Percentiles rank a stretch among this genome's conserved stretches.
Conservation (phyloP, 1,140 invertebrate species). For the Pachyrhynchus sulphureomaculatus region DNA sequence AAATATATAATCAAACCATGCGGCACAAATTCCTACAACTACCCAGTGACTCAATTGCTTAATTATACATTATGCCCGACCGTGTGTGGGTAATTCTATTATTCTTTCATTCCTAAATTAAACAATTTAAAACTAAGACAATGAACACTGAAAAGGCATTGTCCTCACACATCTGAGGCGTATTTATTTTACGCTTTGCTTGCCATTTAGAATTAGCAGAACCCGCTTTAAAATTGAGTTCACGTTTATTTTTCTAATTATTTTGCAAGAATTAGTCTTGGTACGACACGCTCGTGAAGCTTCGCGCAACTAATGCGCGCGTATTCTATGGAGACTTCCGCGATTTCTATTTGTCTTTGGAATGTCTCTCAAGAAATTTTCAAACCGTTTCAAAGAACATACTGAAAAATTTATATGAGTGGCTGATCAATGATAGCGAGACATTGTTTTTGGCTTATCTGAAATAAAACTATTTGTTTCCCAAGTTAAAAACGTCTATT, state of each 20-base stretch:
- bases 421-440: too few relatives aligned
- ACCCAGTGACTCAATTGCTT: neutral
- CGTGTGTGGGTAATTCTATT: neutral
- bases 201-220: too few relatives aligned
- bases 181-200: too few relatives aligned
- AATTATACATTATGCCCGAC: neutral
- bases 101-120: neutral
- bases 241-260: neutral
- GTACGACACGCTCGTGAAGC: slow-evolving; percentile 1
- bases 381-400: too few relatives aligned
- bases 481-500: too few relatives aligned
- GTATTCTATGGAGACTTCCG: neutral
- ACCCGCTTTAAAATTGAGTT: neutral
- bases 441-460: too few relatives aligned
- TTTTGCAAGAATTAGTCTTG: neutral
- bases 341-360: neutral
- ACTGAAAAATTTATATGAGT: too few relatives aligned
- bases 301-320: neutral
- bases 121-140: neutral
- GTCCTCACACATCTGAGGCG: too few relatives aligned
- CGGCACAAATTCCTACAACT: too few relatives aligned
- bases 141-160: neutral
- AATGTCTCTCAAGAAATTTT: too few relatives aligned
- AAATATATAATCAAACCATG: too few relatives aligned
- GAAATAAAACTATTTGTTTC: too few relatives aligned